Percentiles rank a stretch among this genome's conserved stretches.
Evolutionary conservation across 64 coral and sea anemone genomes (phyloP).

Genomic region (Actinia tenebrosa): DNA sequence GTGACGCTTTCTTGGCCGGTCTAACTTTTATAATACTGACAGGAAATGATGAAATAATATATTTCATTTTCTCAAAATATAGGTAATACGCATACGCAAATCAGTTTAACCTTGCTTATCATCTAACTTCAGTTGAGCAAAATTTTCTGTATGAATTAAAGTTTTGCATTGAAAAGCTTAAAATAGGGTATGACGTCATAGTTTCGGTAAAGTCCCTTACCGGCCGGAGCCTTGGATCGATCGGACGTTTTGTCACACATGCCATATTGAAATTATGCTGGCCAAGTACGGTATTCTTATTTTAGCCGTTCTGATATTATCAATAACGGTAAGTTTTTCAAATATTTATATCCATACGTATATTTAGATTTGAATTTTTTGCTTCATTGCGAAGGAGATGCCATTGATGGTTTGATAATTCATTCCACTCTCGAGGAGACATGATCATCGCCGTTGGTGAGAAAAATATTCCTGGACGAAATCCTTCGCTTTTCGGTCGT

Average conservation of each 20-base stretch:
- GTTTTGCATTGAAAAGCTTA: neutral
- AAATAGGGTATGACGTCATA: neutral
- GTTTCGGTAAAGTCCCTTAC: neutral
- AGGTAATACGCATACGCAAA: no score
- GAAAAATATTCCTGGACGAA: neutral
- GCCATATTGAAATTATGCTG: neutral
- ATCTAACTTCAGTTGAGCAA: neutral
- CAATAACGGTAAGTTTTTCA: slow-evolving; percentile 6
- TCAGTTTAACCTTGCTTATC: no score
- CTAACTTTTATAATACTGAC: no score
- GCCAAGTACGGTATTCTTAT: neutral
- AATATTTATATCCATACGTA: neutral
- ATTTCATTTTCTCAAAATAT: no score
- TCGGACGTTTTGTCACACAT: neutral
- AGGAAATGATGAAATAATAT: no score
- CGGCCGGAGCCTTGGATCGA: neutral
- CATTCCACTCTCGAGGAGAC: neutral
- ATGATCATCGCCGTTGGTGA: neutral
- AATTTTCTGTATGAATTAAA: neutral
- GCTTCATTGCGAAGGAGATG: neutral
- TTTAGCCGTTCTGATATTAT: neutral
- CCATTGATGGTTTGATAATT: neutral
- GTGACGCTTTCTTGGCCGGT: neutral
- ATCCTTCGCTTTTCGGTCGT: neutral
- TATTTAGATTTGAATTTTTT: neutral